phyloP scores from a whole-genome alignment of 2,888 invertebrate genomes.

The Apamea sordens region DNA sequence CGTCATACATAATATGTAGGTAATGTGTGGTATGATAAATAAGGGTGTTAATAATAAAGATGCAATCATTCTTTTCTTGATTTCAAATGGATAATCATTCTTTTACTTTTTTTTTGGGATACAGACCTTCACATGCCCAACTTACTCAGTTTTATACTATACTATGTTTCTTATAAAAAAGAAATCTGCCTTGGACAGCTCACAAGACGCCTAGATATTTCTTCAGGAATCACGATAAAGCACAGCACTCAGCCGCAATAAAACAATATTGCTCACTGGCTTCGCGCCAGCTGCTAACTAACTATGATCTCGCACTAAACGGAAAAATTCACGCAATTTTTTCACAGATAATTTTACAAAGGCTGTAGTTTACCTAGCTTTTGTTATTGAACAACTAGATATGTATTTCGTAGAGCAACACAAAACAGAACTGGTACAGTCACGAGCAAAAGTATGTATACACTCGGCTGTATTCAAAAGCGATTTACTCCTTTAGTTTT shows the following conservation, averaged over 20 bases:
- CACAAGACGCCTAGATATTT: neutral
- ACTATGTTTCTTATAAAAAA: neutral
- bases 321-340: conserved; percentile 16
- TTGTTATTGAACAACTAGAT: conserved; percentile 17
- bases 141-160: neutral
- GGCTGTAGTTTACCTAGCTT: neutral
- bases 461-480: too few relatives aligned
- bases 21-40: too few relatives aligned
- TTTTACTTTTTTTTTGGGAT: neutral
- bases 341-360: conserved; percentile 24
- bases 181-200: neutral
- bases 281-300: conserved; percentile 27
- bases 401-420: neutral
- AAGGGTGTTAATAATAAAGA: neutral
- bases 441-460: too few relatives aligned
- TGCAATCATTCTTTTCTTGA: neutral
- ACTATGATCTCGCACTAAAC: conserved; percentile 30
- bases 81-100: neutral
- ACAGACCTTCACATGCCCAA: neutral
- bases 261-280: conserved; percentile 20
- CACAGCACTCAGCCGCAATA: conserved; percentile 16
- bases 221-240: neutral
- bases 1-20: neutral
- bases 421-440: neutral
- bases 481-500: too few relatives aligned